phyloP scores from a whole-genome alignment of 2,888 invertebrate genomes.

The Artemia sinica region DNA sequence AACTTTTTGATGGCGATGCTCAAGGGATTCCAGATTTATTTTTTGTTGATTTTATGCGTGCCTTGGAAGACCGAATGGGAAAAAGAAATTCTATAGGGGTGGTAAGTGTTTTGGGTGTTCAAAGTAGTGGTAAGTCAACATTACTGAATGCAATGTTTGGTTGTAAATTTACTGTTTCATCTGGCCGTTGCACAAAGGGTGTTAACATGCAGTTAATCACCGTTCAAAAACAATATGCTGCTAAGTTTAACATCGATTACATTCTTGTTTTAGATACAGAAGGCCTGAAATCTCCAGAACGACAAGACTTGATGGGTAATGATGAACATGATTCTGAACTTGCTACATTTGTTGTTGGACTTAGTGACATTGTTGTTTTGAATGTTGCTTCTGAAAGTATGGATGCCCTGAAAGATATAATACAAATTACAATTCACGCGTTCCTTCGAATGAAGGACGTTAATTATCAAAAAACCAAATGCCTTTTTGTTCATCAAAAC shows the following conservation, averaged over 20 bases:
- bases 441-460: conserved; percentile 5
- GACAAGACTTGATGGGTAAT: conserved; percentile 13
- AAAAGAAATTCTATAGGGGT: not conserved
- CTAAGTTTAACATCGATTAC: not conserved
- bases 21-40: not conserved
- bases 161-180: conserved; percentile 21
- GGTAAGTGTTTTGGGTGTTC: conserved; percentile 18
- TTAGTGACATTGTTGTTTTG: conserved; percentile 1
- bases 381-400: not conserved
- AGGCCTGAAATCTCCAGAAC: conserved; percentile 9
- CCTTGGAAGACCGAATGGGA: not conserved
- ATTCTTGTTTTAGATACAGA: conserved; percentile 14
- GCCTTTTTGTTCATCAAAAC: not conserved
- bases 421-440: conserved; percentile 10
- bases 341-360: conserved; percentile 8
- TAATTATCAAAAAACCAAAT: not conserved
- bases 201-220: conserved; percentile 16
- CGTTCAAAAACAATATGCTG: not conserved
- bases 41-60: not conserved
- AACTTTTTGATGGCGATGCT: not conserved
- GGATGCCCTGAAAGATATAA: conserved; percentile 13
- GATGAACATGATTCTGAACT: not conserved
- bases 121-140: conserved; percentile 23
- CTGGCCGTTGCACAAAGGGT: conserved; percentile 22
- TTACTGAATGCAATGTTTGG: conserved; percentile 23